Percentiles rank a stretch among this genome's conserved stretches.
phyloP scores from a whole-genome alignment of 2,888 invertebrate genomes.

The Acanthosepion esculentum region DNA sequence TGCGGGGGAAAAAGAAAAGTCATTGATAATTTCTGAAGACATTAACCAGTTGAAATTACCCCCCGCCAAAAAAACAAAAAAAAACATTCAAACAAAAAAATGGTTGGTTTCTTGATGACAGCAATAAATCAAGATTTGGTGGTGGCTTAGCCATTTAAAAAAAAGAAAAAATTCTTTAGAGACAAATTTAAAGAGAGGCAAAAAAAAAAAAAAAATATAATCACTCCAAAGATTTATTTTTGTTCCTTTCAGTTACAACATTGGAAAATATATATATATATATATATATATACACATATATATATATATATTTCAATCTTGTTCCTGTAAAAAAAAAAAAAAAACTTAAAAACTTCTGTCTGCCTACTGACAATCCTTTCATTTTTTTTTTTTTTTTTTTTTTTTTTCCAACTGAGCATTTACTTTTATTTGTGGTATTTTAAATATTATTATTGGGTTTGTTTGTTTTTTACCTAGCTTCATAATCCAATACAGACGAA shows the following conservation, averaged over 20 bases:
- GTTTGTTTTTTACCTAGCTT: neutral
- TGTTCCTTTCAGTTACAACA: neutral
- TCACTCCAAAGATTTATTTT: neutral
- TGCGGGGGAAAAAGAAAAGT: neutral
- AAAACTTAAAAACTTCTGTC: neutral
- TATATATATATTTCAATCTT: neutral
- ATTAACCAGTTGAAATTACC: neutral
- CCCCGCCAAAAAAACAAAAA: neutral
- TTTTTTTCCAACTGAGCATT: neutral
- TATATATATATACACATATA: neutral
- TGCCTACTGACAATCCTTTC: neutral
- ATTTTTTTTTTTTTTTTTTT: too few relatives aligned
- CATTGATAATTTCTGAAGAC: neutral
- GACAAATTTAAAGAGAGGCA: neutral
- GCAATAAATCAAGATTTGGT: constrained; percentile 17
- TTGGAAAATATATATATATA: too few relatives aligned
- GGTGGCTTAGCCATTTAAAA: neutral
- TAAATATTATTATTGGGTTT: neutral
- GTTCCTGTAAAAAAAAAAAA: neutral
- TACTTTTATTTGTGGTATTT: neutral
- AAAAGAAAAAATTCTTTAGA: neutral
- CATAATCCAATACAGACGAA: neutral
- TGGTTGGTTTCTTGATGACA: neutral
- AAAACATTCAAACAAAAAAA: too few relatives aligned
- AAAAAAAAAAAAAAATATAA: too few relatives aligned